Percentiles rank a stretch among this genome's conserved stretches.
Evolutionary conservation across 2,888 invertebrate species (phyloP).

Genomic region (Agrochola lychnidis): DNA sequence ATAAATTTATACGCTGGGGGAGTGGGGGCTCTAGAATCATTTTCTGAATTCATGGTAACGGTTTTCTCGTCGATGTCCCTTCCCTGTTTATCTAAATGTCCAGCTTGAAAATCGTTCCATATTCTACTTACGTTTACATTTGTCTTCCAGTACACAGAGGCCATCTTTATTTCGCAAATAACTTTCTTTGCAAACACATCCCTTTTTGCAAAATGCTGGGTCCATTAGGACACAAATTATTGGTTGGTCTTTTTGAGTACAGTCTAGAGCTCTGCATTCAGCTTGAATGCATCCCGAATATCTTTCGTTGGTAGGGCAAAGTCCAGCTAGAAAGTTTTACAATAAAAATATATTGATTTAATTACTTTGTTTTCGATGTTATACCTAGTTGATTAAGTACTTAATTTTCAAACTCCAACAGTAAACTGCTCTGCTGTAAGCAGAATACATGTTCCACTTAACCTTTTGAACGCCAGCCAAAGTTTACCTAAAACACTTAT

Average conservation of each 20-base stretch:
- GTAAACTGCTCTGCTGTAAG: no score
- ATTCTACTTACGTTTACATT: conserved; percentile 38
- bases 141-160: conserved; percentile 39
- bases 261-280: conserved; percentile 62
- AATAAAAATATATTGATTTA: background rate
- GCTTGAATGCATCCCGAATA: conserved; percentile 62
- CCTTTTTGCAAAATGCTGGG: conserved; percentile 30
- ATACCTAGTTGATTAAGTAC: no score
- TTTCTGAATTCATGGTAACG: no score
- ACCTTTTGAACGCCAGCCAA: no score
- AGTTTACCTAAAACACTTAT: no score
- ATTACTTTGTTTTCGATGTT: no score
- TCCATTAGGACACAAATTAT: conserved; percentile 49
- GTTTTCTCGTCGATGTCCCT: background rate
- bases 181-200: conserved; percentile 48
- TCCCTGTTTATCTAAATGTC: background rate
- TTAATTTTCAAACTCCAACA: no score
- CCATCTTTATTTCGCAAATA: conserved; percentile 40
- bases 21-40: no score
- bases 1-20: no score
- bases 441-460: no score
- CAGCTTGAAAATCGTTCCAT: background rate
- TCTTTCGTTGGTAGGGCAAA: conserved; percentile 55
- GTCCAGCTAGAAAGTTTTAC: conserved; percentile 48
- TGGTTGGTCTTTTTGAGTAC: conserved; percentile 52